These are phyloP conservation scores for Phyllostomus discolor DNA, from an alignment of 2,113 vertebrate genomes.

Conservation along the genomic window DNA sequence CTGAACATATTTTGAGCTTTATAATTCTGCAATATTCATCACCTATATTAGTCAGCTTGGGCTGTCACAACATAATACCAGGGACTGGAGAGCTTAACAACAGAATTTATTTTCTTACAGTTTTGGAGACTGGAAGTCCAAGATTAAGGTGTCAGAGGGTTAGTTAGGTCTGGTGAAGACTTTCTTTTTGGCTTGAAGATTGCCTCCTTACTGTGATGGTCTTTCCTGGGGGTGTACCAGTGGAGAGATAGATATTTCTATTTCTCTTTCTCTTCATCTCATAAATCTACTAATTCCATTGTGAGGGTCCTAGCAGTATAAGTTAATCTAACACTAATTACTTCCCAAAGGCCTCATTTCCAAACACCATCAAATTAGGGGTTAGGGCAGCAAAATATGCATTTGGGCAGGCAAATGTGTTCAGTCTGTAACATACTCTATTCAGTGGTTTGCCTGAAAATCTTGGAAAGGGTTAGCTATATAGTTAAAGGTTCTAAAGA, in stretches of 20 bases:
- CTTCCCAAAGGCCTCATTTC: neutral
- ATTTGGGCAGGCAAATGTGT: neutral
- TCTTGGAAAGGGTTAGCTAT: neutral
- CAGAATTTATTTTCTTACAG: neutral
- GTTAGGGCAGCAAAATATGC: neutral
- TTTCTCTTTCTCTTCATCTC: neutral
- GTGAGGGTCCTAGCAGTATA: neutral
- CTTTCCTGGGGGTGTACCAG: neutral
- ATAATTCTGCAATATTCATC: neutral
- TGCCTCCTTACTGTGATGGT: neutral
- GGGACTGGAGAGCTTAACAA: neutral
- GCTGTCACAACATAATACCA: neutral
- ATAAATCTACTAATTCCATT: neutral
- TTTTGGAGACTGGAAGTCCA: neutral
- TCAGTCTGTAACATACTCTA: neutral
- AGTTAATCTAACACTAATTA: neutral
- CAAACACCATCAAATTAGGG: neutral
- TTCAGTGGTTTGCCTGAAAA: neutral
- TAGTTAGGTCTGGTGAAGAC: neutral
- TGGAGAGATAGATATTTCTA: neutral
- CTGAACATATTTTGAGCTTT: neutral
- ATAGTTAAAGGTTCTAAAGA: neutral
- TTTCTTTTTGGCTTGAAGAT: neutral
- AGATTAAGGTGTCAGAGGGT: neutral
- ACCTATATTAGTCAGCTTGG: neutral